phyloP scores from a whole-genome alignment of 2,113 vertebrate genomes.

The Sander lucioperca region DNA sequence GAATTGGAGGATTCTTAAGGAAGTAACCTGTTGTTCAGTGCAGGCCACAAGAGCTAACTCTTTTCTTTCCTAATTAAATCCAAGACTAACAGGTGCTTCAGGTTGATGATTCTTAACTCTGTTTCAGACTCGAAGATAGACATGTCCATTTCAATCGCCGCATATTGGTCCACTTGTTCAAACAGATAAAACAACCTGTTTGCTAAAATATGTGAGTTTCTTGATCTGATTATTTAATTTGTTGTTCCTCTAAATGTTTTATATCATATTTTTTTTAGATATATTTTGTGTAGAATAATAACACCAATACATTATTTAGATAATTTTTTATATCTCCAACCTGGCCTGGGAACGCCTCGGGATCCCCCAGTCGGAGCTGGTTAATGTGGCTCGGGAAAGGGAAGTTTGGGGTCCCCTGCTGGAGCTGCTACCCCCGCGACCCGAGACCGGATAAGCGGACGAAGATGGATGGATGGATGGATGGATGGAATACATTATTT shows the following conservation, averaged over 20 bases:
- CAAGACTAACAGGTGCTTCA: conserved; percentile 58
- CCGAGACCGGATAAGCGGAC: no score
- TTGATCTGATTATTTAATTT: neutral
- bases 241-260: neutral
- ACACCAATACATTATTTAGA: neutral
- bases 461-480: no score
- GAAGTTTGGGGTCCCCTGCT: no score
- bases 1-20: conserved; percentile 37
- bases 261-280: neutral
- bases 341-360: no score
- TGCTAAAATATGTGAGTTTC: neutral
- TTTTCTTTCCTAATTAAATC: conserved; percentile 57
- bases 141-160: neutral
- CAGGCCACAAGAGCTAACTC: conserved; percentile 30
- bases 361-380: no score
- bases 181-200: neutral
- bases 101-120: conserved; percentile 36
- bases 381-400: no score
- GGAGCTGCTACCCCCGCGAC: no score
- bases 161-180: neutral
- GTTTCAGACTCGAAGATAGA: conserved; percentile 25
- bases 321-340: no score
- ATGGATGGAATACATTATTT: neutral
- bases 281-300: neutral
- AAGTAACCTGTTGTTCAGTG: conserved; percentile 34